Evolutionary conservation across 2,797 vertebrate genomes (phyloP).

Genomic region (Hemitrygon akajei): DNA sequence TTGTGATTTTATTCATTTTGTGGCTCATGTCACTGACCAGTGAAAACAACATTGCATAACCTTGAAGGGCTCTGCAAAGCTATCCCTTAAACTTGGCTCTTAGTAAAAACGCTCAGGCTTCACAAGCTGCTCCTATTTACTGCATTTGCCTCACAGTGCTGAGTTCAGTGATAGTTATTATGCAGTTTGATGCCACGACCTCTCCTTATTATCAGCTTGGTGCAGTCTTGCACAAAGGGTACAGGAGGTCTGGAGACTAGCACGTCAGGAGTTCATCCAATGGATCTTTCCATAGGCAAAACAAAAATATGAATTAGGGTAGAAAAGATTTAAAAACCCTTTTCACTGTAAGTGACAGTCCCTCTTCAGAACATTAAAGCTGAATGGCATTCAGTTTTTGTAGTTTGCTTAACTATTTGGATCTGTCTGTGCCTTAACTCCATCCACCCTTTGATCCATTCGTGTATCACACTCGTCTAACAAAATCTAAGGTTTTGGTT

Average conservation of each 20-base stretch:
- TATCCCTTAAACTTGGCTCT: neutral
- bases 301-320: neutral
- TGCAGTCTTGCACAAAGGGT: neutral
- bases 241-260: neutral
- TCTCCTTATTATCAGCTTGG: too few species aligned
- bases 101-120: neutral
- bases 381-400: neutral
- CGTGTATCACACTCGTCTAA: neutral
- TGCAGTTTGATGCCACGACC: neutral
- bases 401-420: neutral
- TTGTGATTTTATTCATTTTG: neutral
- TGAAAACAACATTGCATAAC: neutral
- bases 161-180: neutral
- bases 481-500: neutral
- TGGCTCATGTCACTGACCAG: neutral
- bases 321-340: neutral
- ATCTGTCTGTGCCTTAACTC: neutral
- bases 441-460: neutral
- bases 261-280: neutral
- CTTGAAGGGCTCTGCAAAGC: neutral
- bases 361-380: neutral
- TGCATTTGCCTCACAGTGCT: neutral
- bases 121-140: neutral
- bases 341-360: neutral
- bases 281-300: neutral